phyloP scores from a whole-genome alignment of 2,113 vertebrate genomes.

The Lophura nycthemera region DNA sequence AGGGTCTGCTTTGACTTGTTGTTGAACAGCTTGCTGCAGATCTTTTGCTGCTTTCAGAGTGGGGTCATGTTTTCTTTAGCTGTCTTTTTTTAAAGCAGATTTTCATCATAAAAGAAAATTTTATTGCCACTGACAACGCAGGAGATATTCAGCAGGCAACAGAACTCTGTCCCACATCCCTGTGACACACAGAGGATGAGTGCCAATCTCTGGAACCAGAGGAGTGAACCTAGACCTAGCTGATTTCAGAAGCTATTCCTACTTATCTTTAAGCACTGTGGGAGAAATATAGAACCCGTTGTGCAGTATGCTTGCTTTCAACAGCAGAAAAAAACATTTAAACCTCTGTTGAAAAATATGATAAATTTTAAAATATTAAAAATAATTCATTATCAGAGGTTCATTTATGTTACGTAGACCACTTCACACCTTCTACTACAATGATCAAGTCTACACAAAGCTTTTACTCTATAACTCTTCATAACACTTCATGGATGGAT shows the following conservation, averaged over 20 bases:
- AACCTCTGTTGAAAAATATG: background rate
- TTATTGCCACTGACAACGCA: background rate
- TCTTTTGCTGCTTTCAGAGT: background rate
- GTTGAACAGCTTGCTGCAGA: conserved; percentile 6
- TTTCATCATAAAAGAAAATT: conserved; percentile 7
- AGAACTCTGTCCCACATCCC: background rate
- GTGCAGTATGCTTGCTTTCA: background rate
- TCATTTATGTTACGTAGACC: background rate
- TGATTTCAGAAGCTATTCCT: background rate
- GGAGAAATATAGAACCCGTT: background rate
- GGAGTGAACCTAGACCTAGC: background rate
- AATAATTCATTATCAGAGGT: background rate
- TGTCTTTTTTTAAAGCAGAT: conserved; percentile 9
- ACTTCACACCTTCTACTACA: background rate
- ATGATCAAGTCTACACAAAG: background rate
- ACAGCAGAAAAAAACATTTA: background rate
- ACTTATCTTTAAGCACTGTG: background rate
- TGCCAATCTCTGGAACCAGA: background rate
- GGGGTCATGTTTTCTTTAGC: conserved; percentile 2
- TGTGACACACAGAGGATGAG: background rate
- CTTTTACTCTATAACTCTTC: too few relatives aligned
- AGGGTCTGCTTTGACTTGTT: background rate
- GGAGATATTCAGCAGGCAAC: background rate
- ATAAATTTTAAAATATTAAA: background rate
- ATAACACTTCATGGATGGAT: background rate